phyloP scores from a whole-genome alignment of 1,140 invertebrate species.

The Ceratosolen fusciceps region DNA sequence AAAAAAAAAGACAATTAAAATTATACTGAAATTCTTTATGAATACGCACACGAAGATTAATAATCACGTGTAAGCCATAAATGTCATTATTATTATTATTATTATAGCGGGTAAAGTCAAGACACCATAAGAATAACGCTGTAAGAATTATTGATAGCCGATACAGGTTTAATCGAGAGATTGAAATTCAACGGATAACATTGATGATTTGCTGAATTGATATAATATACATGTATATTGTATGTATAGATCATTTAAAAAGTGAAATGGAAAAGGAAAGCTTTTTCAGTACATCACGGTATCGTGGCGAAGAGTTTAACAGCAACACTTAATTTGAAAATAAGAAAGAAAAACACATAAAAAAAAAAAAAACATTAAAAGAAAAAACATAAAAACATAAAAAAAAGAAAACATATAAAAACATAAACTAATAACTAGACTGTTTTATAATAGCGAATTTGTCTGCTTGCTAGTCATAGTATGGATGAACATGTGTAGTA shows the following conservation, averaged over 20 bases:
- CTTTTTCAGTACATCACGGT: slow-evolving; percentile 29
- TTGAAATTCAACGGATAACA: neutral
- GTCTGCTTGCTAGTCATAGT: slow-evolving; percentile 46
- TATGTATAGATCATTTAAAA: neutral
- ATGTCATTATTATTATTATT: slow-evolving; percentile 20
- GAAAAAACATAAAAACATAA: no score
- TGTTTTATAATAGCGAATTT: slow-evolving; percentile 44
- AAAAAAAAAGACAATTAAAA: slow-evolving; percentile 12
- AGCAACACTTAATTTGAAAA: slow-evolving; percentile 33
- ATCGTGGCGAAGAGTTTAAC: slow-evolving; percentile 31
- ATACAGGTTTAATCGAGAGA: slow-evolving; percentile 3
- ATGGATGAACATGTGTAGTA: slow-evolving; percentile 29
- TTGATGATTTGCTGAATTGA: slow-evolving; percentile 24
- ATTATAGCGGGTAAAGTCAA: slow-evolving; percentile 23
- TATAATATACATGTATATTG: slow-evolving; percentile 2
- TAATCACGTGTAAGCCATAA: slow-evolving; percentile 27
- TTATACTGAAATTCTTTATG: slow-evolving; percentile 32
- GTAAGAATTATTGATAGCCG: slow-evolving; percentile 22
- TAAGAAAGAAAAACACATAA: no score
- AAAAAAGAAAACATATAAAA: no score
- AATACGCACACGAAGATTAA: slow-evolving; percentile 36
- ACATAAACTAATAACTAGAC: slow-evolving; percentile 25
- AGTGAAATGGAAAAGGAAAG: slow-evolving; percentile 5
- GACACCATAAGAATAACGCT: slow-evolving; percentile 33
- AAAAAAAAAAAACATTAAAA: no score